These are phyloP conservation scores for Hoplias malabaricus DNA, from an alignment of 2,113 vertebrate species.

Conservation along the genomic window DNA sequence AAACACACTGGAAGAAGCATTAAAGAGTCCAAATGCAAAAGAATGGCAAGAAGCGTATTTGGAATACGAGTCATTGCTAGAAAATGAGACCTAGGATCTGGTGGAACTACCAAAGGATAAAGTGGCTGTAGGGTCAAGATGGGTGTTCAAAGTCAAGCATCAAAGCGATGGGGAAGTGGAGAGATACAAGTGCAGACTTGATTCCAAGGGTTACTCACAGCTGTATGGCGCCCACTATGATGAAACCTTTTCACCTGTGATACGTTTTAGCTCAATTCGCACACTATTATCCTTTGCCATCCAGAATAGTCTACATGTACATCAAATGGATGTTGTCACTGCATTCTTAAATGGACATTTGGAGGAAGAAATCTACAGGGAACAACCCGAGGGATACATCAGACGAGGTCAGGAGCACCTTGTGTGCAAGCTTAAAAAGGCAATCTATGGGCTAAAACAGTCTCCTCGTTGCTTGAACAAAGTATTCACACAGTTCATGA, in stretches of 20 bases:
- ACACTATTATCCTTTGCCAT: conserved; percentile 20
- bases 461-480: background rate
- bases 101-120: too few species aligned
- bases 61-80: too few species aligned
- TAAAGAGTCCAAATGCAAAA: too few species aligned
- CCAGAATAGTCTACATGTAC: conserved; percentile 30
- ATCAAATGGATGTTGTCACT: conserved; percentile 39
- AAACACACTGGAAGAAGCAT: too few species aligned
- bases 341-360: conserved; percentile 21
- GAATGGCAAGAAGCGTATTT: too few species aligned
- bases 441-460: background rate
- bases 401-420: too few species aligned
- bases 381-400: background rate
- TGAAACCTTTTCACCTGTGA: conserved; percentile 34
- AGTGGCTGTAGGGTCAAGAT: too few species aligned
- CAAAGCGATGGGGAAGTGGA: conserved; percentile 45
- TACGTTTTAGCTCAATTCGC: conserved; percentile 33
- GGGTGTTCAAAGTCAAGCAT: too few species aligned
- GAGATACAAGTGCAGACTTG: conserved; percentile 47
- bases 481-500: too few species aligned
- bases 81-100: too few species aligned
- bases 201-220: conserved; percentile 46
- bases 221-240: conserved; percentile 36
- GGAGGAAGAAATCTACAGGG: background rate
- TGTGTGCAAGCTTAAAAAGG: conserved; percentile 9